Conservation (phyloP, 1,140 invertebrate species). For the Nebria ingens region DNA sequence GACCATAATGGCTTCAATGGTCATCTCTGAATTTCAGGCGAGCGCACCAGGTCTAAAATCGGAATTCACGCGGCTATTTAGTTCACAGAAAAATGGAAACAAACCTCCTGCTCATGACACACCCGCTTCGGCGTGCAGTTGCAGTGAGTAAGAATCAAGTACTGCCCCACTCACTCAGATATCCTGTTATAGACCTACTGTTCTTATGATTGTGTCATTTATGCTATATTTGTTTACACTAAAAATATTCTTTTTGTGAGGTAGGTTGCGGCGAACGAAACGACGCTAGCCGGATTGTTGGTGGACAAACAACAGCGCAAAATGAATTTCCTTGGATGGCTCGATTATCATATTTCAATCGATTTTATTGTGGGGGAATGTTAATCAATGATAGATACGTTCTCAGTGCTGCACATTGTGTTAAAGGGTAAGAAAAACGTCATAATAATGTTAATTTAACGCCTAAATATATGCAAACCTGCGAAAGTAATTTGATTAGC, state of each 20-base stretch:
- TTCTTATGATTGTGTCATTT: no score
- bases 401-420: conserved; percentile 71
- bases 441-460: no score
- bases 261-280: conserved; percentile 69
- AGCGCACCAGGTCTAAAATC: no score
- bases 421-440: conserved; percentile 55
- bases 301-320: conserved; percentile 53
- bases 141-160: conserved; percentile 28
- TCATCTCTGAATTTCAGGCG: no score
- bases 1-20: no score
- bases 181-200: background rate
- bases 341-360: conserved; percentile 64
- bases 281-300: conserved; percentile 67
- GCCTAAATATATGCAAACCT: no score
- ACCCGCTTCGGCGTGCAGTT: conserved; percentile 31
- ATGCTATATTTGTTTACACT: background rate
- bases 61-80: no score
- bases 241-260: background rate
- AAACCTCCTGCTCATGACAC: conserved; percentile 33
- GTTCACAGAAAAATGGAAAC: background rate
- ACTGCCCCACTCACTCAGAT: background rate
- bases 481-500: no score
- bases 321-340: conserved; percentile 80
- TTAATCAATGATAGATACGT: conserved; percentile 74
- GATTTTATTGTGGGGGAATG: conserved; percentile 78